Evolutionary conservation across 2,113 vertebrate genomes (phyloP), one percentile per base, ranked within the genome.

Genomic region (Alethe diademata): DNA sequence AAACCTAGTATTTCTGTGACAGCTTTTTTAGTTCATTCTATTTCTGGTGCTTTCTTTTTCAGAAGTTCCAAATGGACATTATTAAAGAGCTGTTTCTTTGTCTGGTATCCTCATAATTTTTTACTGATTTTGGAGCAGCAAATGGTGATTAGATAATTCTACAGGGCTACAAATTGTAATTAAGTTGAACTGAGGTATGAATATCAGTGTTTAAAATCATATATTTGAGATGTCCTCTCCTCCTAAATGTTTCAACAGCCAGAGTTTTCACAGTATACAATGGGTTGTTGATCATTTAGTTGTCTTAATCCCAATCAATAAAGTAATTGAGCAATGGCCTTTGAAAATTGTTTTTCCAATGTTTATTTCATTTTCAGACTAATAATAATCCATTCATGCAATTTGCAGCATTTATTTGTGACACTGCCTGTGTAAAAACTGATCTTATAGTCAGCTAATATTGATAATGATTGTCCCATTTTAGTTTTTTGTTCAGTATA

Each of bases 381-480:
- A 87, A 80, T 62, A 89, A 80, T 89, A 22, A 65, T 16, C 19
- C 42, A 12, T 78, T 95, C 15, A 65, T 82, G 90, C 13, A 75
- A 62, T 96, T 94, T 95, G 45, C 22, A 66, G 15, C 78, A 91
- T 96, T 97, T 84, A 79, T 83, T 64, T 67, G 60, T 92, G 86
- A 66, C 23, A 88, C 19, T 96, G 45, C 54, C 86, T 71, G 93
- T 92, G 88, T 91, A 91, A 91, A 95, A 89, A 71, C 14, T 84
- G 48, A 86, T 73, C 25, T 84, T 47, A 28, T 17, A 88, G 75
- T 89, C 66, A 60, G 51, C 48, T 12, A 50, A 24, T 70, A 73
- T 78, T 86, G 73, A 81, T 90, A 96, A 95, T 89, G 78, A 95
- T 84, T 88, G 36, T 43, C 53, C 33, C 42, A 92, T 96, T 91